Conservation (phyloP, 35 echinoderm and acorn worm genomes). For the Ophioderma brevispina region DNA sequence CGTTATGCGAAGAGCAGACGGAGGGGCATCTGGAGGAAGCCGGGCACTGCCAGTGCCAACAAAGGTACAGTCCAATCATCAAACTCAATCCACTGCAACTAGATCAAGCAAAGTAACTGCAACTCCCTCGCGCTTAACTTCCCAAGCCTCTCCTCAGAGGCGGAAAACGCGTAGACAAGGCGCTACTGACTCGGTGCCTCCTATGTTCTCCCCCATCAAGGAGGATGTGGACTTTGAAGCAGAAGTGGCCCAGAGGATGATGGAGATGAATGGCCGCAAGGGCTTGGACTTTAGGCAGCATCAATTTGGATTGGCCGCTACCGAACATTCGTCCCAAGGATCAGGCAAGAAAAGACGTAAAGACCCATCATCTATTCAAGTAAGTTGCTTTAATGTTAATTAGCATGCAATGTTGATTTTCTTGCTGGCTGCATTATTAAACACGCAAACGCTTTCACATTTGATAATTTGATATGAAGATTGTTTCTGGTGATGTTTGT, state of each 20-base stretch:
- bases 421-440: too few relatives aligned
- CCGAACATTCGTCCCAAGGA: too few relatives aligned
- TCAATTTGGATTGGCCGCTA: not conserved
- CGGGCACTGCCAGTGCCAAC: not conserved
- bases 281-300: not conserved
- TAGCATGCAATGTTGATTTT: too few relatives aligned
- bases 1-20: not conserved
- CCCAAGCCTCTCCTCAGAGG: constrained; percentile 45
- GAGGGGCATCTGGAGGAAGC: not conserved
- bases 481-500: too few relatives aligned
- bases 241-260: not conserved
- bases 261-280: not conserved
- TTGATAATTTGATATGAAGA: too few relatives aligned
- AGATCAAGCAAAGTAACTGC: not conserved
- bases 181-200: constrained; percentile 48
- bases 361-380: not conserved
- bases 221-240: constrained; percentile 65
- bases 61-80: not conserved
- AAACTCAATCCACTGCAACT: not conserved
- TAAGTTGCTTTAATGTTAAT: too few relatives aligned
- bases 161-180: constrained; percentile 13
- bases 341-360: not conserved
- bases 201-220: constrained; percentile 71
- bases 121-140: not conserved
- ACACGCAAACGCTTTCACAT: too few relatives aligned